Evolutionary conservation across 2,797 vertebrate species (phyloP).

Genomic region (Arvicola amphibius): DNA sequence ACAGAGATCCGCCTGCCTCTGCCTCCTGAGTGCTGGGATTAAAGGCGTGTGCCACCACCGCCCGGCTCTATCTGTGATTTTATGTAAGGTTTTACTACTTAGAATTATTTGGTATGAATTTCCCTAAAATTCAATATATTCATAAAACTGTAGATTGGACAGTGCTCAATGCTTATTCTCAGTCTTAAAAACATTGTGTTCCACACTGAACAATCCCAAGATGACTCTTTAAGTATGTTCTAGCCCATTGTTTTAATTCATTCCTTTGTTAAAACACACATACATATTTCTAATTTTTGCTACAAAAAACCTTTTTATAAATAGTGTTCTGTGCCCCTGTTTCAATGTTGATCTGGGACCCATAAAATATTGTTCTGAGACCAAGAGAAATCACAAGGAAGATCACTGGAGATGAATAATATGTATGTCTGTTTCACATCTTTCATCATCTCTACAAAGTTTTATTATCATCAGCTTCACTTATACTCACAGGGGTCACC

Average conservation of each 20-base stretch:
- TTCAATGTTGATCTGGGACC: neutral
- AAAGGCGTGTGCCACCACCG: too few relatives aligned
- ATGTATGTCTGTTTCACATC: neutral
- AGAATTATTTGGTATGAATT: neutral
- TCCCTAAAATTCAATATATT: conserved; percentile 1
- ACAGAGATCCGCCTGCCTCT: too few relatives aligned
- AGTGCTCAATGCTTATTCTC: neutral
- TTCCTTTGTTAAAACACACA: neutral
- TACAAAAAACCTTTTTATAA: neutral
- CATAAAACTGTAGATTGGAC: neutral
- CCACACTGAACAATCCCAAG: neutral
- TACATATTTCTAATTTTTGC: neutral
- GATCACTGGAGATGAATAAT: neutral
- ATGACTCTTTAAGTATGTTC: neutral
- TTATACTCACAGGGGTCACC: neutral
- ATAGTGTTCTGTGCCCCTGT: neutral
- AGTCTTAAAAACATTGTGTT: neutral
- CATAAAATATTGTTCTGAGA: neutral
- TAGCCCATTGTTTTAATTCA: neutral
- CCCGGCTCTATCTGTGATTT: neutral
- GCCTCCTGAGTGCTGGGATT: too few relatives aligned
- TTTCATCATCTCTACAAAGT: neutral
- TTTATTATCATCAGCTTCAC: neutral
- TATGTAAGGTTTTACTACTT: neutral
- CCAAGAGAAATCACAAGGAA: neutral